Evolutionary conservation across 2,888 invertebrate genomes (phyloP), one percentile per base, ranked within the genome.

Genomic region (Rhyacophila evoluta): DNA sequence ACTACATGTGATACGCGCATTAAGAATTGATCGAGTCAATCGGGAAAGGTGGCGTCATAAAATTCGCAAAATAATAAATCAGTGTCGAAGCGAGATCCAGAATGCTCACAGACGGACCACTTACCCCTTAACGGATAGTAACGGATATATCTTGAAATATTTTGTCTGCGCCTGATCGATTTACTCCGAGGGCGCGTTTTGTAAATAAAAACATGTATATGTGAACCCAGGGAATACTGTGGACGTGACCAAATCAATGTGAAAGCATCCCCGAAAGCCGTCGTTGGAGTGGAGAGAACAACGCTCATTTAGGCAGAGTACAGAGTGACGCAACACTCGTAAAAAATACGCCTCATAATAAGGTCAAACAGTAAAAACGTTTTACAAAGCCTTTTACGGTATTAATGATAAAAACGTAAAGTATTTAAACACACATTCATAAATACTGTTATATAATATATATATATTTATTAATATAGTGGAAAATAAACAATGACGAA

Each of bases 161-260:
- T 78, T 78, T 79, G 78, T 79, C 81, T 78, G 75, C 79, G 68
- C 37, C 75, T 81, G 81, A 81, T 81, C 81, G 81, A 81, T 81
- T 76, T 38, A 69, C 75, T 75, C 55, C 15, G 25, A 25, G 55
- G 55, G 55, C 55, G 19, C 55, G 55, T 75, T 77, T 80, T 68
- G 72, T 72, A 79, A 81, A 80, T 80, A 80, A 80, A 80, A 77
- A 74, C 81, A 75, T 77, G 79, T 75, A 79, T 81, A 82, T 81
- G 82, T 74, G 79, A 67, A 77, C 76, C 79, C 15, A 41, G 82
- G 82, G 82, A 82, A 82, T 82, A 71, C 76, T 75, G 12, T 69
- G 72, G 74, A 82, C 82, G 82, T 82, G 82, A 82, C 81, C 82
- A 79, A 82, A 82, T 82, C 82, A 82, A 81, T 81, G 82, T 82